These are phyloP conservation scores for Sipunculus nudus DNA, from an alignment of 2,888 invertebrate species.

Conservation along the genomic window DNA sequence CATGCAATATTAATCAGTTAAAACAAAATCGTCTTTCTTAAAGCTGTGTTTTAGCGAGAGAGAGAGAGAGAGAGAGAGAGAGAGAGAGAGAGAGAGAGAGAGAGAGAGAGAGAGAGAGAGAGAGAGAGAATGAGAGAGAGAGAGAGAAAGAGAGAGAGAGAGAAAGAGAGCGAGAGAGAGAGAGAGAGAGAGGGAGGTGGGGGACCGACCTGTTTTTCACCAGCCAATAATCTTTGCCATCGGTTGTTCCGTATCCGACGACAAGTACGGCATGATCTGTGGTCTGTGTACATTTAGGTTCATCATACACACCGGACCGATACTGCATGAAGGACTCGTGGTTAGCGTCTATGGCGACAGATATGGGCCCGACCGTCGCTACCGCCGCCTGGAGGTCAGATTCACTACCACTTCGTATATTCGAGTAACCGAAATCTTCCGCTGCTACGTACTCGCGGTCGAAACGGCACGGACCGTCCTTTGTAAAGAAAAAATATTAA, in stretches of 20 bases:
- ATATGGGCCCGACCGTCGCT: conserved; percentile 72
- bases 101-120: too few relatives aligned
- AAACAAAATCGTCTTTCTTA: too few relatives aligned
- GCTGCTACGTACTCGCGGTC: conserved; percentile 11
- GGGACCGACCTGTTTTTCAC: conserved; percentile 80
- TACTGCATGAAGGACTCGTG: conserved; percentile 36
- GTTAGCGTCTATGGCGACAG: conserved; percentile 86
- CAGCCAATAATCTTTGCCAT: conserved; percentile 80
- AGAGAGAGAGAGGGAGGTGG: too few relatives aligned
- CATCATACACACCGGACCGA: conserved; percentile 74
- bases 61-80: too few relatives aligned
- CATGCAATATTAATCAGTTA: too few relatives aligned
- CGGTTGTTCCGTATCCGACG: conserved; percentile 79
- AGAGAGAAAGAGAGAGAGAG: too few relatives aligned
- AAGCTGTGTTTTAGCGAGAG: too few relatives aligned
- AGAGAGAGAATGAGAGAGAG: too few relatives aligned
- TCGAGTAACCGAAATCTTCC: conserved; percentile 43
- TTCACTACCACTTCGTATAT: conserved; percentile 46
- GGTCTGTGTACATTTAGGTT: conserved; percentile 80
- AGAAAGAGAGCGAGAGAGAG: too few relatives aligned
- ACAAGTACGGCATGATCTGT: conserved; percentile 87
- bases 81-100: too few relatives aligned
- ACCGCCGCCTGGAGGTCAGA: conserved; percentile 47
- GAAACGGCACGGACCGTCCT: conserved; percentile 9
- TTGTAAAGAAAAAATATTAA: neutral